A percentile compares a stretch with the other conserved stretches of the same genome.
Evolutionary conservation across 2,113 vertebrate species (phyloP).

Genomic region (Petroica traversi): DNA sequence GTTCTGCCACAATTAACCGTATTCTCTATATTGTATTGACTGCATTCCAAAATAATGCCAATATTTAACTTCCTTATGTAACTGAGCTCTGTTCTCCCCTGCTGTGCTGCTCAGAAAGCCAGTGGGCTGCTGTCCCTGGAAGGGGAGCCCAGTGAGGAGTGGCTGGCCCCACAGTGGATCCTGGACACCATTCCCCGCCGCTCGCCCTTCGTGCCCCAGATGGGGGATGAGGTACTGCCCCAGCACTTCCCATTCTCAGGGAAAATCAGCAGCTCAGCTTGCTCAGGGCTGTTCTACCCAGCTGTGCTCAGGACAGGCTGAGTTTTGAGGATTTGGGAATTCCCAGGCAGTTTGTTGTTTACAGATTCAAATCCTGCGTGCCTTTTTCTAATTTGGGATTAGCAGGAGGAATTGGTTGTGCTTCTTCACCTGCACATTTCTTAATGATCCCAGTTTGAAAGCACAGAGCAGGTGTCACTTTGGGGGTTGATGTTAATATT

Average conservation of each 20-base stretch:
- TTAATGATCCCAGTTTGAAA: background rate
- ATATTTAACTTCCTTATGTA: rapidly evolving
- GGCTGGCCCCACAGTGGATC: slow-evolving; percentile 93
- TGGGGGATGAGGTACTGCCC: slow-evolving; percentile 92
- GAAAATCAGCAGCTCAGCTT: background rate
- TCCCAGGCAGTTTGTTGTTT: background rate
- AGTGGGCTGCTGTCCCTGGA: slow-evolving; percentile 82
- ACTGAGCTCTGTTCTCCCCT: rapidly evolving
- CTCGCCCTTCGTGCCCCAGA: slow-evolving; percentile 96
- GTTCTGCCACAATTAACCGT: background rate
- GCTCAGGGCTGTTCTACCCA: rapidly evolving
- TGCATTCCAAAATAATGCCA: background rate
- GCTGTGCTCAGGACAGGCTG: background rate
- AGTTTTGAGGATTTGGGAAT: background rate
- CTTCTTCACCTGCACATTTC: background rate
- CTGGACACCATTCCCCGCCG: slow-evolving; percentile 89
- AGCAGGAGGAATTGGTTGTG: background rate
- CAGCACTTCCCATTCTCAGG: background rate
- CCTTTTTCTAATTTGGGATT: background rate
- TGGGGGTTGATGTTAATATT: background rate
- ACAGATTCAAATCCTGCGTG: rapidly evolving
- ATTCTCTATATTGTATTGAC: too few species aligned
- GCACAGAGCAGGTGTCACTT: background rate
- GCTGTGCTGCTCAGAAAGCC: slow-evolving; percentile 69
- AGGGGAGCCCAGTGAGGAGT: slow-evolving; percentile 86